These are phyloP conservation scores for Lepus oiostolus DNA, from an alignment of 2,797 vertebrate species.

Conservation along the genomic window DNA sequence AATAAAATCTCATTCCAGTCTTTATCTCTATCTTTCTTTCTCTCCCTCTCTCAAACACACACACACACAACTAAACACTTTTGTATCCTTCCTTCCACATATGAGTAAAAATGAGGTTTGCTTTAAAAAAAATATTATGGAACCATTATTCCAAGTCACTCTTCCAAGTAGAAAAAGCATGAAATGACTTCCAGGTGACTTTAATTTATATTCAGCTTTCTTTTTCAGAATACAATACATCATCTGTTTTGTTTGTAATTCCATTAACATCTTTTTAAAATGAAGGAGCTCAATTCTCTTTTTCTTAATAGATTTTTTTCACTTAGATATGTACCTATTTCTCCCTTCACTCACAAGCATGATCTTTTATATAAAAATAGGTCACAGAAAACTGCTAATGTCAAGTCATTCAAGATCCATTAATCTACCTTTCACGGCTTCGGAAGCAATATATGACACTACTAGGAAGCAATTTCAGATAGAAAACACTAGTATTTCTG, in stretches of 20 bases:
- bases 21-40: neutral
- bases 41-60: neutral
- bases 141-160: neutral
- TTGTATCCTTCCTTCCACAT: neutral
- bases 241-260: constrained; percentile 47
- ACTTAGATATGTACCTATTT: constrained; percentile 52
- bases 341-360: constrained; percentile 31
- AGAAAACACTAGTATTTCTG: constrained; percentile 4
- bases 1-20: constrained; percentile 46
- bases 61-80: neutral
- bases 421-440: constrained; percentile 61
- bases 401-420: constrained; percentile 64
- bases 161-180: neutral
- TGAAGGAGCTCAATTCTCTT: constrained; percentile 33
- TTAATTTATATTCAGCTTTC: constrained; percentile 47
- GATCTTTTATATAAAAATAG: constrained; percentile 73
- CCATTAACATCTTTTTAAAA: constrained; percentile 47
- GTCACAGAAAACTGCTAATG: constrained; percentile 74
- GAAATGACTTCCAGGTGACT: constrained; percentile 16
- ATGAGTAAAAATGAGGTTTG: neutral
- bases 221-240: neutral
- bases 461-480: constrained; percentile 67
- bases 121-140: neutral
- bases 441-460: constrained; percentile 62
- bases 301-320: constrained; percentile 58